Conservation (phyloP, 1,140 invertebrate genomes). For the Heliconius eleuchia region DNA sequence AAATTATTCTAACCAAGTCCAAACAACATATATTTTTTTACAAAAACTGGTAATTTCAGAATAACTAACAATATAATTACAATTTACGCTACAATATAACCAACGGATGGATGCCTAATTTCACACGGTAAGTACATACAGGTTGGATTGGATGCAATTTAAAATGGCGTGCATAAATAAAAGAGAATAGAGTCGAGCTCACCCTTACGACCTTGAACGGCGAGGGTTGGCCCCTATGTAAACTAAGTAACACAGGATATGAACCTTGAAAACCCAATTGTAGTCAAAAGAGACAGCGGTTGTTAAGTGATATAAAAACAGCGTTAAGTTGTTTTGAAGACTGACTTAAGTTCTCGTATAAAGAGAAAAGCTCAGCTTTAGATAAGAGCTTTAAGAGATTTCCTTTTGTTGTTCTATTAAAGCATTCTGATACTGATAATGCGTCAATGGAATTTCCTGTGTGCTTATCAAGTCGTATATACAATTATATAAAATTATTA, state of each 20-base stretch:
- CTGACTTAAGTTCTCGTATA: neutral
- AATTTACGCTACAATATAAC: slow-evolving; percentile 32
- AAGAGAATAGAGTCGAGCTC: slow-evolving; percentile 46
- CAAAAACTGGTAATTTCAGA: slow-evolving; percentile 1
- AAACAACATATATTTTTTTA: neutral
- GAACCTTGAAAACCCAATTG: slow-evolving; percentile 12
- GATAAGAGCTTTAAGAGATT: neutral
- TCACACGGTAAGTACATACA: slow-evolving; percentile 41
- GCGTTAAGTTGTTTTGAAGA: neutral
- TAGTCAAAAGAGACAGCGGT: slow-evolving; percentile 10
- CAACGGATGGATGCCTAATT: slow-evolving; percentile 43
- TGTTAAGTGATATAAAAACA: slow-evolving; percentile 2
- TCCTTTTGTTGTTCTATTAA: slow-evolving; percentile 2
- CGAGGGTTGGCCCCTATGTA: slow-evolving; percentile 62
- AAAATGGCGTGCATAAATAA: slow-evolving; percentile 56
- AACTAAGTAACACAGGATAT: slow-evolving; percentile 20
- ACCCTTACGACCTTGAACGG: slow-evolving; percentile 67
- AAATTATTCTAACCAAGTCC: too few species aligned
- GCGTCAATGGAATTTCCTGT: neutral
- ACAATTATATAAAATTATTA: neutral
- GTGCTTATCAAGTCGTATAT: neutral
- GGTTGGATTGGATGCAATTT: slow-evolving; percentile 45
- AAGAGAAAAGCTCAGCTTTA: neutral
- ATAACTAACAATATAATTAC: slow-evolving; percentile 26
- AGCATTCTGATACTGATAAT: neutral